Evolutionary conservation across 2,888 invertebrate genomes (phyloP), one percentile per base, ranked within the genome.

Genomic region (Trichacis sp.): DNA sequence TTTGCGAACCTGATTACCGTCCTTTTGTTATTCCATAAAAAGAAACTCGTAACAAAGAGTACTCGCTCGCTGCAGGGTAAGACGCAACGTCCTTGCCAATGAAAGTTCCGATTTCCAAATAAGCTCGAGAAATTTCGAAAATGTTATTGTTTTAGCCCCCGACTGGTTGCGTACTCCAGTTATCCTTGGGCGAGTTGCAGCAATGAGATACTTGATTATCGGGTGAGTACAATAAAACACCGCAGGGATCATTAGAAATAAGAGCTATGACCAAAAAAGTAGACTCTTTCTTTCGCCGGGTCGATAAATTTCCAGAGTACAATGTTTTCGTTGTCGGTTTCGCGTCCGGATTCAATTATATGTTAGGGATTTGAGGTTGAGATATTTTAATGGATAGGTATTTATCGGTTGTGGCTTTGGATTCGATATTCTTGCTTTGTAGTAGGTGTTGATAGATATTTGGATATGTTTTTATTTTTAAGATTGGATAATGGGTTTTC

Each of bases 61-160:
- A 3, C 47, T 12, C 19, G 19, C 45, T 45, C 20, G 19, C 6
- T 36, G n/a, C n/a, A n/a, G 55, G 36, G 46, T 20, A 58, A 29
- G 53, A 46, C 33, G 49, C 52, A 6, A 12, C 46, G 24, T 19
- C 46, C 46, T 46, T 24, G 24, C 54, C 42, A 36, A 48, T 52
- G 56, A 54, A 50, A 49, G 54, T 45, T 17, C 51, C 43, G 29
- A 50, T 61, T 61, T 38, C 65, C 57, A 65, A 65, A 61, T 61
- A 61, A 61, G 65, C 54, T 61, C 54, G 49, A 33, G 48, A 57
- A 61, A 65, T 65, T 52, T 61, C 65, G 58, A 65, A 65, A 61
- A 65, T 61, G 61, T 65, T 47, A 65, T 65, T 65, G 65, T 65
- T 47, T 46, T n/a, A 24, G 4, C 46, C 8, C 12, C 36, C 46